phyloP scores from a whole-genome alignment of 2,113 vertebrate species.

The Scomber colias region DNA sequence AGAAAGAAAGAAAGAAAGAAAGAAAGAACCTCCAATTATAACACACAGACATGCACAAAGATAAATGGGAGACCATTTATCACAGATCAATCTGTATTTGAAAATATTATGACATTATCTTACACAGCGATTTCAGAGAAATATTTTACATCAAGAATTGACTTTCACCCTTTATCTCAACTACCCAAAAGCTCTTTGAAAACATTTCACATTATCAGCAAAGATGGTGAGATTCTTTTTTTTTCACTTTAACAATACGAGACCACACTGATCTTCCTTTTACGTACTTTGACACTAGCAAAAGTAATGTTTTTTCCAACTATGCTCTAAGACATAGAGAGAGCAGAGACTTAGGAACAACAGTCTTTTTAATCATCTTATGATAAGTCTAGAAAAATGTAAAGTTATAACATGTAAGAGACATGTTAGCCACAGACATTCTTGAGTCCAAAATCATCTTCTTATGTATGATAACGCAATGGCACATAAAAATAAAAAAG shows the following conservation, averaged over 20 bases:
- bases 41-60: background rate
- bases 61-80: background rate
- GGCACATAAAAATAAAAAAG: background rate
- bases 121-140: constrained; percentile 11
- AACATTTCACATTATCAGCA: too few species aligned
- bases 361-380: background rate
- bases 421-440: background rate
- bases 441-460: background rate
- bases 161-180: background rate
- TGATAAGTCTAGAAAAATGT: background rate
- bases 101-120: background rate
- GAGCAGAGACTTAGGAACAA: background rate
- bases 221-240: too few species aligned
- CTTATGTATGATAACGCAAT: background rate
- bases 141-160: background rate
- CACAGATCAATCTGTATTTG: background rate
- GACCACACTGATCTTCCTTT: background rate
- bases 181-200: too few species aligned
- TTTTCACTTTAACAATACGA: background rate
- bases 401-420: background rate
- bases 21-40: background rate
- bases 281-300: background rate
- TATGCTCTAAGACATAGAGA: background rate
- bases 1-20: too few species aligned
- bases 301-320: background rate